Percentiles rank a stretch among this genome's conserved stretches.
Evolutionary conservation across 2,797 vertebrate genomes (phyloP).

Genomic region (Aythya fuligula): DNA sequence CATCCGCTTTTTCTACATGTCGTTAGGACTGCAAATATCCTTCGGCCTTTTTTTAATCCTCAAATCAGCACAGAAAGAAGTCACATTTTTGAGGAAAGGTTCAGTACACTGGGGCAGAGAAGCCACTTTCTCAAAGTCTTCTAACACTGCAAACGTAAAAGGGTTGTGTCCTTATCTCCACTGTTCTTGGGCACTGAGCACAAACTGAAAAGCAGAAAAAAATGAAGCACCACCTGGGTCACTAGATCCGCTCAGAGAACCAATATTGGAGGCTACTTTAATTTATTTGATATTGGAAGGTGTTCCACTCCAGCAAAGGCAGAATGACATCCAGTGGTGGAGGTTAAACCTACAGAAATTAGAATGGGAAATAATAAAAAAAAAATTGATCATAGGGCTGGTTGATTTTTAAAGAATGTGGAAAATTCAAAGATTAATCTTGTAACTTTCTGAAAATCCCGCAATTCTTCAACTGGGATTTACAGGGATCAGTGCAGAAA

Average conservation of each 20-base stretch:
- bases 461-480: not conserved
- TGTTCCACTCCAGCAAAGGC: not conserved
- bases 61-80: not conserved
- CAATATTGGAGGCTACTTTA: not conserved
- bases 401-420: not conserved
- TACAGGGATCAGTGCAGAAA: not conserved
- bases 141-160: not conserved
- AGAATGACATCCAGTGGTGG: not conserved
- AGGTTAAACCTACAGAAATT: constrained; percentile 12
- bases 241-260: not conserved
- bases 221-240: not conserved
- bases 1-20: not conserved
- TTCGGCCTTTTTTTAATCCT: not conserved
- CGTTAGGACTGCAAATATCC: not conserved
- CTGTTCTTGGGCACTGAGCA: not conserved
- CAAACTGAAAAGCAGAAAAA: not conserved
- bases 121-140: not conserved
- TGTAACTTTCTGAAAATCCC: not conserved
- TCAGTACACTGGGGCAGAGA: not conserved
- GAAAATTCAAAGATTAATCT: not conserved
- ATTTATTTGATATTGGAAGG: not conserved
- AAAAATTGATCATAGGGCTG: not conserved
- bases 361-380: not conserved
- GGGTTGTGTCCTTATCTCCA: not conserved
- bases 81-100: not conserved